Base-by-base conservation (phyloP, 2,797 vertebrate genomes). In the Sternotherus odoratus region DNA sequence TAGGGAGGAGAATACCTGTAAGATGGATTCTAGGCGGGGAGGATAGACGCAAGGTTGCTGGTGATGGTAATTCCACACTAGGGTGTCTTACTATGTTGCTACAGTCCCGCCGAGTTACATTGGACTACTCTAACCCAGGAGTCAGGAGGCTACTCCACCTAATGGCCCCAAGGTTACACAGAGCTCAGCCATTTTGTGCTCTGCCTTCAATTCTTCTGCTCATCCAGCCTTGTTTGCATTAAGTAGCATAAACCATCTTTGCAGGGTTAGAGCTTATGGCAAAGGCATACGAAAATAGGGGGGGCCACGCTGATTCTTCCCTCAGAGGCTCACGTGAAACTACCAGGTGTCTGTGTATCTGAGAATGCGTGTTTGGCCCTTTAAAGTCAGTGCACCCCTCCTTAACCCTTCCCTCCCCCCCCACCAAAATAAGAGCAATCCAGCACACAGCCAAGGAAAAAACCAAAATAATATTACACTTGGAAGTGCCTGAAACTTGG, bases 261-360 rank as follows among this genome's bases (percentile, higher is more conserved):
- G 28, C 26, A 43, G 1, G 0, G 19, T 0, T 7, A 80, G 49
- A 81, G 51, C 21, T 83, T 6, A 1, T 0, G 15, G 63, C 0
- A 3, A 33, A 30, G 60, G 0, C 1, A 23, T 10, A 39, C 0
- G 54, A 8, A 43, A 39, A 7, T 12, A 54, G 57, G 48, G 48
- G 19, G 4, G 5, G 50, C 56, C 21, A 60, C 17, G n/a, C 17
- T 26, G 19, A 63, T n/a, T 12, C 39, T 26, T 11, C 24, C 7
- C 19, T 8, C 8, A 51, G 26, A 28, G 11, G 3, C 6, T 30
- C 1, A 19, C 6, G 15, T 16, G 51, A 36, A 79, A 36, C 15
- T n/a, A 13, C 10, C 15, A 23, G 1, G 26, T 15, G 9, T 66
- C 36, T 39, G 26, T 5, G 10, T 46, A 8, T 46, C 39, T 26